A percentile compares a stretch with the other conserved stretches of the same genome.
These are phyloP conservation scores for Myathropa florea DNA, from an alignment of 2,888 invertebrate species.

Conservation along the genomic window DNA sequence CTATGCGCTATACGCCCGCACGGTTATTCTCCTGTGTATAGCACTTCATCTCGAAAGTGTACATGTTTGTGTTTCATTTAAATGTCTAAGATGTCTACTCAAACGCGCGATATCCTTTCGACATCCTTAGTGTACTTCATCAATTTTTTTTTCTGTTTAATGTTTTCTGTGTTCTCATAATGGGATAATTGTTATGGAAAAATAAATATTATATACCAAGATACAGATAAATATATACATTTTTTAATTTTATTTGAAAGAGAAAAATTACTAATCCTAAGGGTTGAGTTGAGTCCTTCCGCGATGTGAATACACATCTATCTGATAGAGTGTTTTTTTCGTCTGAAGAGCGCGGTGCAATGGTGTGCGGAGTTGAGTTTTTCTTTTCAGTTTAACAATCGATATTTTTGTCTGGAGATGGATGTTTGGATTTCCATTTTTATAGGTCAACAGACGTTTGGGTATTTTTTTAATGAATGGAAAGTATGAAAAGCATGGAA, in stretches of 20 bases:
- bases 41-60: constrained; percentile 45
- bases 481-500: constrained; percentile 6
- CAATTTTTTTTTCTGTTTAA: constrained; percentile 19
- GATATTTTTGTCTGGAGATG: constrained; percentile 42
- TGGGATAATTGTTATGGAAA: constrained; percentile 35
- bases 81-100: constrained; percentile 52
- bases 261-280: constrained; percentile 18
- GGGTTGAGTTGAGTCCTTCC: constrained; percentile 11
- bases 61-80: constrained; percentile 63
- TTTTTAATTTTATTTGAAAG: background rate
- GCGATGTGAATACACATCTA: background rate
- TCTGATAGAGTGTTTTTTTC: background rate
- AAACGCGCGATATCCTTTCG: constrained; percentile 52
- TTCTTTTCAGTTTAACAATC: constrained; percentile 6
- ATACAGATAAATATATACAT: background rate
- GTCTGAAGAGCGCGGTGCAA: background rate
- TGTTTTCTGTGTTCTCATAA: constrained; percentile 46
- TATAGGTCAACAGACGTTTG: constrained; percentile 56
- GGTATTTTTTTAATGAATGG: constrained; percentile 24
- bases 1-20: constrained; percentile 32
- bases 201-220: constrained; percentile 2
- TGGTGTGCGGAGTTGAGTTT: constrained; percentile 7
- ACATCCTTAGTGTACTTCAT: constrained; percentile 37
- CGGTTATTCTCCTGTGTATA: constrained; percentile 42
- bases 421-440: constrained; percentile 19